These are phyloP conservation scores for Sterrhoptilus dennistouni DNA, from an alignment of 2,113 vertebrate genomes.

Conservation along the genomic window DNA sequence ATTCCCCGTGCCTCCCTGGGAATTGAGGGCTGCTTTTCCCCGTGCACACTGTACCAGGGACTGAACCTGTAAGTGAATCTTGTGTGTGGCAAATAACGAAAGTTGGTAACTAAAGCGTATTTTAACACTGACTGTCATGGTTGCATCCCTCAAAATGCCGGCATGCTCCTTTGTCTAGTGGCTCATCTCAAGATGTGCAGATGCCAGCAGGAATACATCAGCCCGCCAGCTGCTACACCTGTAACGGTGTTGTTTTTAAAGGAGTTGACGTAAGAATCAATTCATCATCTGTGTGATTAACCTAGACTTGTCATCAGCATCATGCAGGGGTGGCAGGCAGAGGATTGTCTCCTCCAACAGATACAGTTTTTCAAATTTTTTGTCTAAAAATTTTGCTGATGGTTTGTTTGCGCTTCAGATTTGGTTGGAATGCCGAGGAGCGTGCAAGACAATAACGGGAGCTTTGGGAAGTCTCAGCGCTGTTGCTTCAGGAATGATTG, in stretches of 20 bases:
- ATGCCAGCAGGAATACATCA: slow-evolving; percentile 14
- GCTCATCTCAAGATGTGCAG: slow-evolving; percentile 23
- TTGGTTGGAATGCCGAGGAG: not conserved
- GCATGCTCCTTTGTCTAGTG: slow-evolving; percentile 36
- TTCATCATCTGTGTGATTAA: slow-evolving; percentile 62
- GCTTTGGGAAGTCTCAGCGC: slow-evolving; percentile 29
- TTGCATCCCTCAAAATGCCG: slow-evolving; percentile 57
- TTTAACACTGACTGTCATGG: not conserved
- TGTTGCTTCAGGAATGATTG: slow-evolving; percentile 46
- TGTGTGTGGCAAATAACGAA: not conserved
- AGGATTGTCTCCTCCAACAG: not conserved
- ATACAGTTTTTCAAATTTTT: not conserved
- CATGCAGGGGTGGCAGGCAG: not conserved
- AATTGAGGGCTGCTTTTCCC: not conserved
- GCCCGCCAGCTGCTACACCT: slow-evolving; percentile 7
- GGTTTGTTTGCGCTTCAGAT: not conserved
- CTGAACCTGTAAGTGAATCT: not conserved
- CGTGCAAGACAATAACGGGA: not conserved
- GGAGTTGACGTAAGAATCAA: slow-evolving; percentile 38
- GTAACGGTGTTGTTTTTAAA: not conserved
- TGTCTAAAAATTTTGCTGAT: not conserved
- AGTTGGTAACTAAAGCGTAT: not conserved
- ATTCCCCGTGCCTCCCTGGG: rapidly evolving
- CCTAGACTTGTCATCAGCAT: slow-evolving; percentile 31
- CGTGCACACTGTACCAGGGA: not conserved